These are phyloP conservation scores for Eurystomus glaucurus DNA, from an alignment of 2,797 vertebrate genomes.

Conservation along the genomic window DNA sequence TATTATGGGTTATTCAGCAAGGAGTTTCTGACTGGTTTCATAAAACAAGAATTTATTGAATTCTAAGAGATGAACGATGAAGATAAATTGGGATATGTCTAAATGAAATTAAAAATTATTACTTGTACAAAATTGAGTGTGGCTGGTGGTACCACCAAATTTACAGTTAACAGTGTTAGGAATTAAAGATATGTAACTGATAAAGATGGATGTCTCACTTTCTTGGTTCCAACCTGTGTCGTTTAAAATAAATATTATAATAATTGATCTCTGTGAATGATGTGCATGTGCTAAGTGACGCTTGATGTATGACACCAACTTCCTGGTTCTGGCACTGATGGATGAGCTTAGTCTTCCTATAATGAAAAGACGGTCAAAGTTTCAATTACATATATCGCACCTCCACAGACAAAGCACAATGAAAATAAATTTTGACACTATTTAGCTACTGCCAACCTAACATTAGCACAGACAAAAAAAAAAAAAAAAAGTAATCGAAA, in stretches of 20 bases:
- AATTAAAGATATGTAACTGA: slow-evolving; percentile 73
- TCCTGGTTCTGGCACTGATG: slow-evolving; percentile 67
- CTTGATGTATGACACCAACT: slow-evolving; percentile 66
- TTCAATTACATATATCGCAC: slow-evolving; percentile 43
- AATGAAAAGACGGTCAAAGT: slow-evolving; percentile 72
- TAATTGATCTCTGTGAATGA: slow-evolving; percentile 79
- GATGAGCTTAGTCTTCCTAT: slow-evolving; percentile 46
- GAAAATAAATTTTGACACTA: slow-evolving; percentile 18
- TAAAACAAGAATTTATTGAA: slow-evolving; percentile 61
- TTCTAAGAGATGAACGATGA: slow-evolving; percentile 39
- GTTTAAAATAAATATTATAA: slow-evolving; percentile 80
- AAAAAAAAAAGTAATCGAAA: not conserved
- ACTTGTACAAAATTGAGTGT: slow-evolving; percentile 55
- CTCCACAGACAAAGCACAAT: not conserved
- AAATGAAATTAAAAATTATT: slow-evolving; percentile 81
- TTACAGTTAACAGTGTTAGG: slow-evolving; percentile 48
- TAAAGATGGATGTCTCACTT: slow-evolving; percentile 77
- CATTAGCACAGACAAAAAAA: not conserved
- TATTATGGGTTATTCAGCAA: slow-evolving; percentile 56
- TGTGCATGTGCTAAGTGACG: slow-evolving; percentile 37
- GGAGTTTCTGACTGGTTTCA: slow-evolving; percentile 51
- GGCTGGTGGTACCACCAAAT: slow-evolving; percentile 48
- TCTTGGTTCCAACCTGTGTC: slow-evolving; percentile 41
- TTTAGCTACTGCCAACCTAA: not conserved
- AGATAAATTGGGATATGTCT: slow-evolving; percentile 77